phyloP scores from a whole-genome alignment of 2,113 vertebrate species.

The Caloenas nicobarica region DNA sequence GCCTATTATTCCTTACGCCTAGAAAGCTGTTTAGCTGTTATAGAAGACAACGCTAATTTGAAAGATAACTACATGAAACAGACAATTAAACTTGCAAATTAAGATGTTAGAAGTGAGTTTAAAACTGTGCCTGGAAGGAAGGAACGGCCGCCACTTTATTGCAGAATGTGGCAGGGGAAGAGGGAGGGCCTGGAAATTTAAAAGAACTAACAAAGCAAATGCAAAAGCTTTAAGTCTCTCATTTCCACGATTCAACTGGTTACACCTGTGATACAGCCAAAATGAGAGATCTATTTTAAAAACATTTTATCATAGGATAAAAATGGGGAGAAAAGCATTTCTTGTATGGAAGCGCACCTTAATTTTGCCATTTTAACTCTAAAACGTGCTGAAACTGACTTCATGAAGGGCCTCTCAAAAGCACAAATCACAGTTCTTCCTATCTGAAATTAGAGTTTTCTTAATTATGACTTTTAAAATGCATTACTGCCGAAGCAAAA shows the following conservation, averaged over 20 bases:
- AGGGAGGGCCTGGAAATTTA: neutral
- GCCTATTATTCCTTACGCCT: slow-evolving; percentile 8
- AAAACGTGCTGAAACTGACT: neutral
- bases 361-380: neutral
- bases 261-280: neutral
- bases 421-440: neutral
- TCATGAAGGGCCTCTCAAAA: neutral
- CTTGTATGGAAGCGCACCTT: neutral
- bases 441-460: neutral
- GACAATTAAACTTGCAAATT: slow-evolving; percentile 64
- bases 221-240: neutral
- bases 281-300: neutral
- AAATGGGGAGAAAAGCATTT: neutral
- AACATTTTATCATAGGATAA: neutral
- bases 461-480: neutral
- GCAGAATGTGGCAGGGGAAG: neutral
- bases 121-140: slow-evolving; percentile 58
- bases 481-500: neutral
- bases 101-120: slow-evolving; percentile 42
- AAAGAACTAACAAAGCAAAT: neutral
- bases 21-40: slow-evolving; percentile 40
- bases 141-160: neutral
- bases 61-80: slow-evolving; percentile 48
- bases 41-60: slow-evolving; percentile 41
- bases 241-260: neutral